Evolutionary conservation across 2,888 invertebrate species (phyloP), one percentile per base, ranked within the genome.

Genomic region (Andrena bicolor): DNA sequence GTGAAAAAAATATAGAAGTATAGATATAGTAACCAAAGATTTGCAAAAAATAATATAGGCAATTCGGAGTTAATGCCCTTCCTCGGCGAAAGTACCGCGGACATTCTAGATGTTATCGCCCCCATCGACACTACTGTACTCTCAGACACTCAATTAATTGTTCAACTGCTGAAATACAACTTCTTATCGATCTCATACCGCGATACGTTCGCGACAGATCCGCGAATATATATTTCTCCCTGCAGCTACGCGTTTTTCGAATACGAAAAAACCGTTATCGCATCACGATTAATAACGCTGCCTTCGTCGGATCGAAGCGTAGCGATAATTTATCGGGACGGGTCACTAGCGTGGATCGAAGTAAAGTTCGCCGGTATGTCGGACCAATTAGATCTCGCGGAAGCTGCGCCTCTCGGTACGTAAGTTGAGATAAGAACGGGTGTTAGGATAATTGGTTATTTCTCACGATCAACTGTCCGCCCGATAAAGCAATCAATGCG

Each of bases 361-460:
- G 56, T 63, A 64, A 82, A 51, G 75, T 66, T 79, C 35, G 30
- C 2, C 16, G 10, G 65, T 61, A 35, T 71, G 80, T 66, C 69
- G 51, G 68, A 35, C 61, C 83, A 83, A 83, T 83, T 82, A 82
- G 61, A 75, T 63, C 60, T 7, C 71, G 65, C 69, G 61, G 77
- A 75, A 82, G 68, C 56, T 63, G 20, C 51, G 79, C 66, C 51
- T 72, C 69, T 20, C 6, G 58, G 2, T 26, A 61, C 66, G 32
- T 23, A 32, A 28, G 4, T 35, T 2, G n/a, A 23, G 80, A 76
- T 84, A 86, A 82, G 76, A 63, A 76, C 76, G 58, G 61, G 82
- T 74, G 77, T 86, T 58, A 60, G 73, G 79, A 85, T 84, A 86
- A 87, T 86, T 86, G 86, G 73, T 82, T 72, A 80, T 78, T 76